A percentile compares a stretch with the other conserved stretches of the same genome.
phyloP scores from a whole-genome alignment of 2,888 invertebrate genomes.

The Mythimna vitellina region DNA sequence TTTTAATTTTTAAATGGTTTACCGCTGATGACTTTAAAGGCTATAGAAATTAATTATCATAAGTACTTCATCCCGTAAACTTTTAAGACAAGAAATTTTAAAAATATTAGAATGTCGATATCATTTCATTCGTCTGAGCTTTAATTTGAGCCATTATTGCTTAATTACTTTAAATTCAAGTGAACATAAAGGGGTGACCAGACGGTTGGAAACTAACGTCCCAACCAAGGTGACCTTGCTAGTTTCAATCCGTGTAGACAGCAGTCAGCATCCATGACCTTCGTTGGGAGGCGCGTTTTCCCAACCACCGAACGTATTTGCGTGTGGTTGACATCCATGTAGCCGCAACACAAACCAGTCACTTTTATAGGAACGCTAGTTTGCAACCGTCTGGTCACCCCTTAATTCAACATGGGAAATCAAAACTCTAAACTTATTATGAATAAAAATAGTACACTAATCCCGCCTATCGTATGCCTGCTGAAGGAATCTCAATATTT shows the following conservation, averaged over 20 bases:
- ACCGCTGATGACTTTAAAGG: not conserved
- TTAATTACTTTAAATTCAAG: not conserved
- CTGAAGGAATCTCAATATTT: slow-evolving; percentile 57
- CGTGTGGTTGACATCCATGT: no score
- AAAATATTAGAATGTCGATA: not conserved
- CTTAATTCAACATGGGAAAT: not conserved
- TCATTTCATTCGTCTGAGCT: slow-evolving; percentile 15
- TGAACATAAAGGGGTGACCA: not conserved
- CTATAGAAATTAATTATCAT: slow-evolving; percentile 1
- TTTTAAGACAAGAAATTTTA: not conserved
- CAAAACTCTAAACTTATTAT: slow-evolving; percentile 11
- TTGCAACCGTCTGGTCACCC: no score
- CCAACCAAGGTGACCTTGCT: no score
- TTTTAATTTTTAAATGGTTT: slow-evolving; percentile 48
- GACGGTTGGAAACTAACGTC: no score
- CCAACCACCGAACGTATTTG: no score
- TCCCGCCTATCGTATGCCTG: slow-evolving; percentile 58
- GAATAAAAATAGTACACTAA: slow-evolving; percentile 29
- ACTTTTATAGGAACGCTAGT: no score
- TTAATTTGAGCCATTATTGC: slow-evolving; percentile 4
- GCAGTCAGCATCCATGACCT: no score
- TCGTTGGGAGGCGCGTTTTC: no score
- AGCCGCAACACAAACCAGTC: no score
- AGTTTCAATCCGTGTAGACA: no score
- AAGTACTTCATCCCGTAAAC: not conserved